phyloP scores from a whole-genome alignment of 2,797 vertebrate species.

The Artibeus jamaicensis region DNA sequence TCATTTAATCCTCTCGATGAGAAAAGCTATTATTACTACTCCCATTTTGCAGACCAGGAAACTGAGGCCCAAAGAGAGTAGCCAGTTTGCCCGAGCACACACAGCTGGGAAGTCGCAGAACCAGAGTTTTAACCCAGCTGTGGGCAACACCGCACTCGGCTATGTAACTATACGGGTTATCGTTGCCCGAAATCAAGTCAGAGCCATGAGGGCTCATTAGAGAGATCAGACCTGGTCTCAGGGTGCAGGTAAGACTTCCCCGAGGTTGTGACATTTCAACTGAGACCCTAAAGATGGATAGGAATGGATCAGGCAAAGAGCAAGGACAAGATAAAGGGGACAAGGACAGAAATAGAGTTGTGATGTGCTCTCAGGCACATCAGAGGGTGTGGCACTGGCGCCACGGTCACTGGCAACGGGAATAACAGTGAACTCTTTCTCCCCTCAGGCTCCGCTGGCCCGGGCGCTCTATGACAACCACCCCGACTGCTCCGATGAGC shows the following conservation, averaged over 20 bases:
- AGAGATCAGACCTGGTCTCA: neutral
- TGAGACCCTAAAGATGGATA: neutral
- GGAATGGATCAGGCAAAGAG: neutral
- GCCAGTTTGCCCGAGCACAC: neutral
- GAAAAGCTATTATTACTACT: neutral
- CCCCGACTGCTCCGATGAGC: constrained; percentile 92
- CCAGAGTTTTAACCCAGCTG: neutral
- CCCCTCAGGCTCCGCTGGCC: constrained; percentile 87
- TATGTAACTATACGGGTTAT: fast-evolving
- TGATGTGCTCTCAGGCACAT: fast-evolving
- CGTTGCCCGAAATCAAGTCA: neutral
- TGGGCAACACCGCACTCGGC: fast-evolving
- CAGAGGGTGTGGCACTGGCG: fast-evolving
- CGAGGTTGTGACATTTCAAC: neutral
- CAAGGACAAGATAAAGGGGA: too few relatives aligned
- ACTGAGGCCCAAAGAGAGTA: neutral
- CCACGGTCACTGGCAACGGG: fast-evolving
- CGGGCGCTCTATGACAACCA: constrained; percentile 96
- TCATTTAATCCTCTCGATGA: neutral
- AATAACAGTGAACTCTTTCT: neutral
- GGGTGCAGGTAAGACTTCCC: neutral
- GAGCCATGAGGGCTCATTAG: neutral
- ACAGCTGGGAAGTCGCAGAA: neutral
- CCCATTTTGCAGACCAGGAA: neutral
- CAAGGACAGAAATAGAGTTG: neutral